Percentiles rank a stretch among this genome's conserved stretches.
phyloP scores from a whole-genome alignment of 2,888 invertebrate genomes.

The Timema podura region DNA sequence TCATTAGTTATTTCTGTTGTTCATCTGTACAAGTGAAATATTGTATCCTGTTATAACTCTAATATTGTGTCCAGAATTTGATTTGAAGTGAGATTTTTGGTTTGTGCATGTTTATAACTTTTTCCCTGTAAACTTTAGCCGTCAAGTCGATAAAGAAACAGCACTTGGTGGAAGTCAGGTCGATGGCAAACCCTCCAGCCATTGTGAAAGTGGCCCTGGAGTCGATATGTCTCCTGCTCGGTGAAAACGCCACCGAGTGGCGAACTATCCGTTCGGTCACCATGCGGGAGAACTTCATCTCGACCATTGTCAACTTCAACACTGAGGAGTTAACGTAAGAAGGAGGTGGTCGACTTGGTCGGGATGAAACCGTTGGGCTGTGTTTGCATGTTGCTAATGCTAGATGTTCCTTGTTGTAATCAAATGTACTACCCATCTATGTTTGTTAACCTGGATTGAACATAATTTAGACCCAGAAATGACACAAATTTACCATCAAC shows the following conservation, averaged over 20 bases:
- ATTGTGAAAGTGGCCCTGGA: constrained; percentile 91
- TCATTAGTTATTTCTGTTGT: too few species aligned
- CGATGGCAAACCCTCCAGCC: constrained; percentile 91
- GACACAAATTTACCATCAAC: too few species aligned
- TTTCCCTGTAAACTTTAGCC: constrained; percentile 50
- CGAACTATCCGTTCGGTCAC: constrained; percentile 86
- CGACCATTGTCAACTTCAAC: constrained; percentile 90
- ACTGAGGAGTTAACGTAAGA: constrained; percentile 90
- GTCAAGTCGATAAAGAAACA: constrained; percentile 96
- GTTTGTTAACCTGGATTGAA: background rate
- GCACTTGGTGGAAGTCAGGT: constrained; percentile 89
- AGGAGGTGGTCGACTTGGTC: constrained; percentile 20
- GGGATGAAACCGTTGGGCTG: background rate
- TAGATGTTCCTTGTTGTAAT: constrained; percentile 1
- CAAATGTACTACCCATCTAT: constrained; percentile 5
- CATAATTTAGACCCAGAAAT: too few species aligned
- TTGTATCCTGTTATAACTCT: too few species aligned
- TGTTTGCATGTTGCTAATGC: constrained; percentile 12
- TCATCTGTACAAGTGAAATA: too few species aligned
- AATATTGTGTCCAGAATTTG: too few species aligned
- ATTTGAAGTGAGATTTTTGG: too few species aligned
- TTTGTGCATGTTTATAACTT: too few species aligned
- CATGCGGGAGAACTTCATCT: constrained; percentile 94
- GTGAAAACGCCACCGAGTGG: constrained; percentile 90
- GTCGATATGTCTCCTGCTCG: constrained; percentile 88